phyloP scores from a whole-genome alignment of 2,888 invertebrate species.

The Drosophila heteroneura region DNA sequence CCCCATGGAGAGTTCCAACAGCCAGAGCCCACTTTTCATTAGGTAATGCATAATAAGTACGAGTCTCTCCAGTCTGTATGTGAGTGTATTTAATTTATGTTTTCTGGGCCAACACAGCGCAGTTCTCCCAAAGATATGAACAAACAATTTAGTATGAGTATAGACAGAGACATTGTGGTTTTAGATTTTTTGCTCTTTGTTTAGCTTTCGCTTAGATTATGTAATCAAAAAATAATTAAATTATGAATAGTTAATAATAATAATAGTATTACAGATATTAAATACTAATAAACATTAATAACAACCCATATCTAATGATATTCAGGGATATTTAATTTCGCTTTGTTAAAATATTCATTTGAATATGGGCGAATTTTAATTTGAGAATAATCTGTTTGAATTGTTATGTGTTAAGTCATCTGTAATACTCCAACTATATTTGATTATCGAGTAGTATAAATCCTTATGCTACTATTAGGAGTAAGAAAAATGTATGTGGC shows the following conservation, averaged over 20 bases:
- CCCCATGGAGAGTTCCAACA: constrained; percentile 28
- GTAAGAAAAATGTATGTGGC: constrained; percentile 9
- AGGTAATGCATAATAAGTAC: constrained; percentile 79
- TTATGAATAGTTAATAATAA: neutral
- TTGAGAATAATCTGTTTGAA: neutral
- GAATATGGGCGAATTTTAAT: neutral
- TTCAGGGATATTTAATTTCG: neutral
- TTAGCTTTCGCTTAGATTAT: neutral
- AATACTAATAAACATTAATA: neutral
- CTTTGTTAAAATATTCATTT: neutral
- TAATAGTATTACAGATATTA: neutral
- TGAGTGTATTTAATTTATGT: constrained; percentile 72
- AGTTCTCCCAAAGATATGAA: constrained; percentile 26
- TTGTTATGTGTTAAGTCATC: neutral
- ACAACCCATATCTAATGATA: neutral
- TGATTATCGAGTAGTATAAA: neutral
- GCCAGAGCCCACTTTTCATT: constrained; percentile 71
- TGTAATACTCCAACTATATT: neutral
- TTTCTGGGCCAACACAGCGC: constrained; percentile 40
- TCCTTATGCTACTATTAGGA: neutral
- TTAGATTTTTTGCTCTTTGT: constrained; percentile 3
- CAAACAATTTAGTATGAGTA: constrained; percentile 25
- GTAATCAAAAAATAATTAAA: neutral
- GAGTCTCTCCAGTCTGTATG: constrained; percentile 32
- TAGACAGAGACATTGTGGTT: neutral